Evolutionary conservation across 1,140 invertebrate species (phyloP), one percentile per base, ranked within the genome.

Genomic region (Philopotamus ludificatus): DNA sequence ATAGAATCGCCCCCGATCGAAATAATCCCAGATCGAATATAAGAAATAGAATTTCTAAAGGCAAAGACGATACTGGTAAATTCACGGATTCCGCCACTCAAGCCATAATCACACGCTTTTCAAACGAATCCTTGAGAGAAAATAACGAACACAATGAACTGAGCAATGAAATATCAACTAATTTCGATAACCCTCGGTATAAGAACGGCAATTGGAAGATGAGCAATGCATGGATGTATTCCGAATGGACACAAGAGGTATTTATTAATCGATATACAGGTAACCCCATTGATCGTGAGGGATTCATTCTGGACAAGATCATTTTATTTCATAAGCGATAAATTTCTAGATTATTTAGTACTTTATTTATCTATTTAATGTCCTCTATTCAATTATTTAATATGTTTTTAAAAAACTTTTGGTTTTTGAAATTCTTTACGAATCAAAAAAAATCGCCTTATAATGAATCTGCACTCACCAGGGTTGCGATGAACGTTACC

Each of bases 231-330:
- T 70, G 68, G 68, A 70, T 70, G 25, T 70, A 66, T 45, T 70
- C 68, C 20, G 68, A 70, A 22, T 70, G 68, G 68, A 66, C 68
- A 39, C 68, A 70, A 57, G 68, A 70, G 50, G 68, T 70, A 44
- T 22, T 23, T 53, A n/a, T n/a, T n/a, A n/a, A n/a, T n/a, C n/a
- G n/a, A n/a, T n/a, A n/a, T n/a, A n/a, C n/a, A n/a, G n/a, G n/a
- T n/a, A n/a, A n/a, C n/a, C n/a, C n/a, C n/a, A n/a, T n/a, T n/a
- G n/a, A n/a, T 39, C 10, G 28, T 28, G n/a, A 7, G 34, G n/a
- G n/a, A 39, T 8, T 39, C 34, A 39, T 39, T n/a, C n/a, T n/a
- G n/a, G n/a, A n/a, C n/a, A n/a, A n/a, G n/a, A n/a, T n/a, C n/a
- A n/a, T n/a, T n/a, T n/a, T n/a, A n/a, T n/a, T n/a, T n/a, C n/a